Conservation (phyloP, 1,140 invertebrate species). For the Drosophila nikananu region DNA sequence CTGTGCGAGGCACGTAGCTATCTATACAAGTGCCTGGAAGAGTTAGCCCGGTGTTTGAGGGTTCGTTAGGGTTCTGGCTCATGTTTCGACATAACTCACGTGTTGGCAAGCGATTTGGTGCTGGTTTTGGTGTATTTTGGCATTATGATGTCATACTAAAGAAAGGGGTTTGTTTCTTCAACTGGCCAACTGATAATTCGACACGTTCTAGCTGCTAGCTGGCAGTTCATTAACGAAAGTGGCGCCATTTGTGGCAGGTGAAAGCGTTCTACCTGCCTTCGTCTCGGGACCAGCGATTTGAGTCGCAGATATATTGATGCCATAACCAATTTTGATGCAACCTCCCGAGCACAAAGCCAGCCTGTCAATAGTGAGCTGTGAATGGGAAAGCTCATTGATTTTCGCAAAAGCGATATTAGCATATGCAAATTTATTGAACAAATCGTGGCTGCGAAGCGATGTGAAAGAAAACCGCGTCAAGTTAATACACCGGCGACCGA, state of each 20-base stretch:
- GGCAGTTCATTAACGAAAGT: constrained; percentile 39
- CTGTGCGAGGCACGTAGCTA: constrained; percentile 24
- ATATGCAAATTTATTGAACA: constrained; percentile 77
- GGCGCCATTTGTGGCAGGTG: constrained; percentile 33
- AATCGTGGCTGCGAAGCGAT: constrained; percentile 62
- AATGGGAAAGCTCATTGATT: constrained; percentile 68
- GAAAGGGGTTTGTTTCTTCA: constrained; percentile 19
- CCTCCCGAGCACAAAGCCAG: constrained; percentile 13
- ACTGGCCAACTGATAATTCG: constrained; percentile 52
- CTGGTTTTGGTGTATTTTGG: constrained; percentile 29
- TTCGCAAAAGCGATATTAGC: constrained; percentile 56
- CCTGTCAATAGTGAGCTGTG: constrained; percentile 43
- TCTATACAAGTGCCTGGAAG: constrained; percentile 31
- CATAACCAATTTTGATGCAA: constrained; percentile 57
- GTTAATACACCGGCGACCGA: constrained; percentile 20
- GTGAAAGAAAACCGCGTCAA: constrained; percentile 41
- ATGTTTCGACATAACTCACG: constrained; percentile 70
- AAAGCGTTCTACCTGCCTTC: constrained; percentile 61
- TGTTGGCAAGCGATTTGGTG: constrained; percentile 61
- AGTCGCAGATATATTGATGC: constrained; percentile 24
- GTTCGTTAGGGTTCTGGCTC: constrained; percentile 12
- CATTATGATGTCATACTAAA: constrained; percentile 73
- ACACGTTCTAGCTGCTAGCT: constrained; percentile 54
- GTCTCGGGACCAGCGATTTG: constrained; percentile 10
- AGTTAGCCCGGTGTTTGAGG: constrained; percentile 23